Base-by-base conservation (phyloP, 2,797 vertebrate species). In the Gadopsis marmoratus region DNA sequence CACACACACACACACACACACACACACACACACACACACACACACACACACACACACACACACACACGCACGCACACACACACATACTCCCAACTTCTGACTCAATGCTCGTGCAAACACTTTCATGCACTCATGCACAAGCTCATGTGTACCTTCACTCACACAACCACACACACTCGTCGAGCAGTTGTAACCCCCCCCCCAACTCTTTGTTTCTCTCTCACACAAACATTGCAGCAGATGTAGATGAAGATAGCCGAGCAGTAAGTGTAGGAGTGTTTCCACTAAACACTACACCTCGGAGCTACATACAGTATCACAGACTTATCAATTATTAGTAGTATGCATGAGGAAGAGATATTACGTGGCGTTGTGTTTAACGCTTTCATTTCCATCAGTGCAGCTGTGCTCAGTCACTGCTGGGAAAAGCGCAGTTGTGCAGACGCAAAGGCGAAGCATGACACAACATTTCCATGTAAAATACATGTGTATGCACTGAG, bases 261-360 rank as follows among this genome's bases (percentile, higher is more conserved):
- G 68, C 68, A 54, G 23, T 17, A 59, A 41, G 55, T 79, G 87
- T 88, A 29, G 85, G 84, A 70, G 86, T 85, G 50, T 88, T 90
- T 91, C 83, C 81, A 77, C 83, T 45, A 23, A 86, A 64, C 41
- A 2, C 33, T 8, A 0, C 26, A 58, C 4, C 21, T 68, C 17
- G 21, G 21, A 75, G 23, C 43, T 50, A 12, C 48, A 7, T 39
- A 26, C 12, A 48, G 29, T 26, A 16, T 16, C 10, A 64, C 2
- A 54, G 13, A 54, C 4, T 19, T 3, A 65, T 77, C 26, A 50
- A 5, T 66, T 61, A 70, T 19, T 56, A 72, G 17, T 31, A 35
- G 19, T 67, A 19, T 37, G 31, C 35, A 21, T 1, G 2, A 26
- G 45, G 11, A 21, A 0, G 0, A 41, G 23, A 45, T 47, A 45